Conservation (phyloP, 2,888 invertebrate species). For the Loripinus fragilis region DNA sequence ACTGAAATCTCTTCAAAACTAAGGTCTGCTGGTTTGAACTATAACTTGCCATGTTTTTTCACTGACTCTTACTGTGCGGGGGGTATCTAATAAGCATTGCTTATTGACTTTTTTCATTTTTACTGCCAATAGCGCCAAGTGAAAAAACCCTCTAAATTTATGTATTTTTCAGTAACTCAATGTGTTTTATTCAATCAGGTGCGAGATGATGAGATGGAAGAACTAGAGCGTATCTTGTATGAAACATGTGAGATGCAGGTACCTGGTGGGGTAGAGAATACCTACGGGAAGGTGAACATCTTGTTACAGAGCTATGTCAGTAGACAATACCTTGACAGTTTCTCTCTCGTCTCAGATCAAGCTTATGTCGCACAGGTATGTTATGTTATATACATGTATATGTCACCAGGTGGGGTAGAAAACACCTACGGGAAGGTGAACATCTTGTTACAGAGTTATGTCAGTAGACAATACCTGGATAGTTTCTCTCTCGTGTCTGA, state of each 20-base stretch:
- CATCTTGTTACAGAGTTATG: slow-evolving; percentile 92
- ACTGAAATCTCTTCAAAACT: too few relatives aligned
- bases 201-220: slow-evolving; percentile 96
- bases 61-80: too few relatives aligned
- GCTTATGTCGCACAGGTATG: slow-evolving; percentile 93
- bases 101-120: too few relatives aligned
- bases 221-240: slow-evolving; percentile 91
- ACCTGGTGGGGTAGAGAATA: slow-evolving; percentile 93
- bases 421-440: slow-evolving; percentile 94
- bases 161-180: too few relatives aligned
- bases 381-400: background rate
- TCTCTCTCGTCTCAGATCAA: slow-evolving; percentile 94
- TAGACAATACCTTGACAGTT: slow-evolving; percentile 90
- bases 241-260: slow-evolving; percentile 91
- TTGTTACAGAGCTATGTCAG: slow-evolving; percentile 93
- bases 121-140: too few relatives aligned
- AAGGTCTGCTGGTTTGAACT: too few relatives aligned
- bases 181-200: too few relatives aligned
- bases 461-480: slow-evolving; percentile 81
- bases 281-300: slow-evolving; percentile 93
- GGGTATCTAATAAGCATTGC: too few relatives aligned
- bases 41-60: too few relatives aligned
- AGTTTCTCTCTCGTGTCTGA: slow-evolving; percentile 2
- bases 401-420: slow-evolving; percentile 92
- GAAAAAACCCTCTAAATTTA: too few relatives aligned